phyloP scores from a whole-genome alignment of 2,888 invertebrate genomes.

The Aproaerema taeniolella region DNA sequence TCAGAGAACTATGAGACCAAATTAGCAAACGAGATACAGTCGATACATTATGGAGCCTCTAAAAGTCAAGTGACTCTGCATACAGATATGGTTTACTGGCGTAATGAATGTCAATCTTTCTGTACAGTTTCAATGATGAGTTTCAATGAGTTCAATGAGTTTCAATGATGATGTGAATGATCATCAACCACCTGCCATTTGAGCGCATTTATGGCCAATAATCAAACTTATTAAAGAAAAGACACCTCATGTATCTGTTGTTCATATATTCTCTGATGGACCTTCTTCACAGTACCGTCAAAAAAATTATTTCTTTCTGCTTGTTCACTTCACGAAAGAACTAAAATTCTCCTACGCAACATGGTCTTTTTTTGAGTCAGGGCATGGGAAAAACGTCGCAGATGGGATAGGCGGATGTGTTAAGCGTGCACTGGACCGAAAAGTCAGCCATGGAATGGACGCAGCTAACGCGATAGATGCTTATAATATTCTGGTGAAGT shows the following conservation, averaged over 20 bases:
- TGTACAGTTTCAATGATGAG: conserved; percentile 21
- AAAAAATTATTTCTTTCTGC: conserved; percentile 25
- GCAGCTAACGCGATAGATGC: conserved; percentile 21
- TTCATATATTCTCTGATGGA: conserved; percentile 28
- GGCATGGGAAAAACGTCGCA: conserved; percentile 26
- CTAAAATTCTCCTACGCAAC: conserved; percentile 20
- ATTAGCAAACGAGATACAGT: conserved; percentile 22
- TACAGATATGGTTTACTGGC: conserved; percentile 21
- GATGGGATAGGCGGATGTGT: conserved; percentile 25
- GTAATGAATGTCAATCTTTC: conserved; percentile 20
- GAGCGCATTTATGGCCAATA: conserved; percentile 23
- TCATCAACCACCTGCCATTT: conserved; percentile 23
- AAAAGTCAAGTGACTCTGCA: conserved; percentile 23
- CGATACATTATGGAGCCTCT: conserved; percentile 26
- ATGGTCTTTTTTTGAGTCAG: conserved; percentile 26
- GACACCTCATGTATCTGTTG: conserved; percentile 15
- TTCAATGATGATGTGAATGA: conserved; percentile 15
- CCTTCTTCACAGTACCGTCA: conserved; percentile 26
- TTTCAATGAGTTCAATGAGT: too few relatives aligned
- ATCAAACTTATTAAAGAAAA: conserved; percentile 17
- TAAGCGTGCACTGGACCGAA: conserved; percentile 24
- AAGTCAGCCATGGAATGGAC: conserved; percentile 23
- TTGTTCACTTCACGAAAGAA: conserved; percentile 18
- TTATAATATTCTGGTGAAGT: conserved; percentile 10
- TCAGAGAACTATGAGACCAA: conserved; percentile 25